phyloP scores from a whole-genome alignment of 2,888 invertebrate species.

The Tortricodes alternella region DNA sequence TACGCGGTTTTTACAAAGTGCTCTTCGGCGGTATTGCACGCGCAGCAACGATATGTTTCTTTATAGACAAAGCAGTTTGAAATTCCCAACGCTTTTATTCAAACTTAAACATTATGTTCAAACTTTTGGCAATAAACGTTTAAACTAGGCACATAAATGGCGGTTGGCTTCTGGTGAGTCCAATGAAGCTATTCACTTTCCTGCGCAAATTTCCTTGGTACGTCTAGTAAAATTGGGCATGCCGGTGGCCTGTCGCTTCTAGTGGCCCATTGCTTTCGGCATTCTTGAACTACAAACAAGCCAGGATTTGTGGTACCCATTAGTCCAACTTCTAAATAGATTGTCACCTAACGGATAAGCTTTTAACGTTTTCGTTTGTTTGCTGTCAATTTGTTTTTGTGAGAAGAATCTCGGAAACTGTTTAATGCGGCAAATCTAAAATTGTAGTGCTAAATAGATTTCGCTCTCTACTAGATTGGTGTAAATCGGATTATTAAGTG shows the following conservation, averaged over 20 bases:
- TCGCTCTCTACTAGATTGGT: not conserved
- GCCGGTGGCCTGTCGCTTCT: slow-evolving; percentile 32
- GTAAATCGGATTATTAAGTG: not conserved
- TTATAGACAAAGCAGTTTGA: no score
- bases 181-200: slow-evolving; percentile 4
- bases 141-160: slow-evolving; percentile 1
- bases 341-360: slow-evolving; percentile 33
- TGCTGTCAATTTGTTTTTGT: slow-evolving; percentile 12
- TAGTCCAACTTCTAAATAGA: slow-evolving; percentile 43
- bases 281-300: slow-evolving; percentile 53
- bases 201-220: slow-evolving; percentile 8
- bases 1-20: no score
- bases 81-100: not conserved
- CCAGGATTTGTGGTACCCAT: slow-evolving; percentile 55
- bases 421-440: slow-evolving; percentile 1
- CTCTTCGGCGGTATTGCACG: no score
- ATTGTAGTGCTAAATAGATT: not conserved
- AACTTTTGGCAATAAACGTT: not conserved
- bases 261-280: slow-evolving; percentile 45
- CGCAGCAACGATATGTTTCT: no score
- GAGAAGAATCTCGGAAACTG: not conserved
- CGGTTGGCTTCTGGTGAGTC: not conserved
- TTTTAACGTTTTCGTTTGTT: not conserved
- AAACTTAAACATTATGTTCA: not conserved
- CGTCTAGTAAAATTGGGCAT: slow-evolving; percentile 20